Conservation (phyloP, 2,113 vertebrate species). For the Dicentrarchus labrax region DNA sequence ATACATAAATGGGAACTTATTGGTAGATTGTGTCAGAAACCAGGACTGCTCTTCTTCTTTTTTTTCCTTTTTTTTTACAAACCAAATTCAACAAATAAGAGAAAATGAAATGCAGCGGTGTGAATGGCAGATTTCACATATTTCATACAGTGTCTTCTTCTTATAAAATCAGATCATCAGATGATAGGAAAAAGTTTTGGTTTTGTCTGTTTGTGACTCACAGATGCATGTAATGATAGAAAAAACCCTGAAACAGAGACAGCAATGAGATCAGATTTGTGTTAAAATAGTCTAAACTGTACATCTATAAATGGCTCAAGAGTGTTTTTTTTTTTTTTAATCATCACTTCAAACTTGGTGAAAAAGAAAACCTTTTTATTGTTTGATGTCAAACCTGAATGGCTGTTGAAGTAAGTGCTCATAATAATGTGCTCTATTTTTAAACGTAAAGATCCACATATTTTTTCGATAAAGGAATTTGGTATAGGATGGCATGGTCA, state of each 20-base stretch:
- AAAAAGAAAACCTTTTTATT: slow-evolving; percentile 42
- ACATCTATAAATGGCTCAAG: slow-evolving; percentile 58
- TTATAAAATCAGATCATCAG: slow-evolving; percentile 49
- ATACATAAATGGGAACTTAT: slow-evolving; percentile 58
- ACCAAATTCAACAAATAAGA: slow-evolving; percentile 29
- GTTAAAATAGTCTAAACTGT: slow-evolving; percentile 50
- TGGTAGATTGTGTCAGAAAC: slow-evolving; percentile 37
- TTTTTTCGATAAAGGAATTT: slow-evolving; percentile 63
- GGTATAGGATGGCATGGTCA: slow-evolving; percentile 68
- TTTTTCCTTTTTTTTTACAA: slow-evolving; percentile 17
- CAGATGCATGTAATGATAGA: slow-evolving; percentile 37
- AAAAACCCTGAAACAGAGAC: slow-evolving; percentile 47
- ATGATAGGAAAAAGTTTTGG: slow-evolving; percentile 58
- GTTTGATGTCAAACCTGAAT: slow-evolving; percentile 47
- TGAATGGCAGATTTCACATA: slow-evolving; percentile 35
- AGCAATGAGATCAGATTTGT: background rate
- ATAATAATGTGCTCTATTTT: slow-evolving; percentile 50
- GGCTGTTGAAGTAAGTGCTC: slow-evolving; percentile 66
- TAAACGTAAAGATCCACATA: slow-evolving; percentile 49
- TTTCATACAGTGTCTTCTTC: slow-evolving; percentile 34
- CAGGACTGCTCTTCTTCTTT: slow-evolving; percentile 3
- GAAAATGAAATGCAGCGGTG: slow-evolving; percentile 21
- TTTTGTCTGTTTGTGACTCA: slow-evolving; percentile 41
- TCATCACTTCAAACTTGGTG: background rate
- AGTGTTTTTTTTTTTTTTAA: background rate